Evolutionary conservation across 2,113 vertebrate species (phyloP).

Genomic region (Pteronura brasiliensis): DNA sequence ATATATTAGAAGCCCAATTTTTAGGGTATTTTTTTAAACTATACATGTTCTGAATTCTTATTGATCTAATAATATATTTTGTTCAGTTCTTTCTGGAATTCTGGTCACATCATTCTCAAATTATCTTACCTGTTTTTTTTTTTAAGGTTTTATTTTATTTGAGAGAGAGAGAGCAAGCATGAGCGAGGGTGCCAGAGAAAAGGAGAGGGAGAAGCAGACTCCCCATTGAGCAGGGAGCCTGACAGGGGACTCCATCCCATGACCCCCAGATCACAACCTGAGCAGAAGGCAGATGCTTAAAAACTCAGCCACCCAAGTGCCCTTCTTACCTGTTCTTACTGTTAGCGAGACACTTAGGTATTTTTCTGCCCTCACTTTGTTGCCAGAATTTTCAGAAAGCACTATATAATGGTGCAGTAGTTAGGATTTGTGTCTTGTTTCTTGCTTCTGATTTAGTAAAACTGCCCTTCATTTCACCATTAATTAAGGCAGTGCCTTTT

Average conservation of each 20-base stretch:
- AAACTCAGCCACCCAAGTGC: neutral
- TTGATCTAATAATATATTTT: neutral
- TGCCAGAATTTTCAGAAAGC: neutral
- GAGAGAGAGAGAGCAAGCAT: neutral
- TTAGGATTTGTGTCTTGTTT: neutral
- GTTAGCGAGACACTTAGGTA: neutral
- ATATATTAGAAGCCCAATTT: neutral
- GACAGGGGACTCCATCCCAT: neutral
- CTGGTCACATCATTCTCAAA: neutral
- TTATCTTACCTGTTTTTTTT: neutral
- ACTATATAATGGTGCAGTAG: neutral
- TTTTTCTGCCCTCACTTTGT: slow-evolving; percentile 10
- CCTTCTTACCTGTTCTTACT: neutral
- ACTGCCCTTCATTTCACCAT: neutral
- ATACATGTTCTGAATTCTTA: neutral
- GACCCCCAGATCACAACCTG: neutral
- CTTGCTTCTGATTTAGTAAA: slow-evolving; percentile 21
- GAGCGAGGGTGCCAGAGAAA: neutral
- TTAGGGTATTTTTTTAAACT: neutral
- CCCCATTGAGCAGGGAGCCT: neutral
- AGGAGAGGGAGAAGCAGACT: neutral
- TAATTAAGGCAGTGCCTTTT: neutral
- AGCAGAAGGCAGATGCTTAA: neutral
- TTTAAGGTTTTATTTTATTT: neutral
- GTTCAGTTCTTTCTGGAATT: neutral